These are phyloP conservation scores for Lethocerus indicus DNA, from an alignment of 1,140 invertebrate species.

Conservation along the genomic window DNA sequence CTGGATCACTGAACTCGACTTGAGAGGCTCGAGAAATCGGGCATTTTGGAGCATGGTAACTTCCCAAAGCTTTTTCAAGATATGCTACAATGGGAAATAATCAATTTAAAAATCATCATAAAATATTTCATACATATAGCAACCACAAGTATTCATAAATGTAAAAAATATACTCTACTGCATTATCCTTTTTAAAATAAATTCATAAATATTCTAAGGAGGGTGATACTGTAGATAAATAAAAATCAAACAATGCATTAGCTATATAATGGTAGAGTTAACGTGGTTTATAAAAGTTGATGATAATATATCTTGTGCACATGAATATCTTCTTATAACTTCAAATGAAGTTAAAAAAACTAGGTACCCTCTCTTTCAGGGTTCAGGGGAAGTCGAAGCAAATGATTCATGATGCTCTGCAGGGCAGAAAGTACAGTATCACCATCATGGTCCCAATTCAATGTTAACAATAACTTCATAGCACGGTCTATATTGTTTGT, in stretches of 20 bases:
- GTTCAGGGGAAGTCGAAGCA: slow-evolving; percentile 44
- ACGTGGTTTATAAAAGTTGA: neutral
- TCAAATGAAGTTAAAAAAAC: no score
- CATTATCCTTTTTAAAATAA: no score
- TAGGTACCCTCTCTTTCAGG: slow-evolving; percentile 37
- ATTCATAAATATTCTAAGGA: no score
- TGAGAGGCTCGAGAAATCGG: slow-evolving; percentile 46
- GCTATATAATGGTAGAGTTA: no score
- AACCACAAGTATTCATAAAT: no score
- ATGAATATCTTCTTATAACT: no score
- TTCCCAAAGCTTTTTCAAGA: slow-evolving; percentile 50
- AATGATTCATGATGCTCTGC: slow-evolving; percentile 50
- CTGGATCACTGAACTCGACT: slow-evolving; percentile 50
- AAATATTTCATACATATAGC: no score
- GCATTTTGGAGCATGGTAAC: slow-evolving; percentile 44
- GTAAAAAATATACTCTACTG: no score
- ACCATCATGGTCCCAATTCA: slow-evolving; percentile 57
- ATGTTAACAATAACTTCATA: slow-evolving; percentile 41
- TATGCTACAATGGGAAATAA: slow-evolving; percentile 25
- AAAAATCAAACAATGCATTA: no score
- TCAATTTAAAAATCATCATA: neutral
- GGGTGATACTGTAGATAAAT: no score
- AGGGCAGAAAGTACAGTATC: slow-evolving; percentile 44
- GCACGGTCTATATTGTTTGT: slow-evolving; percentile 45
- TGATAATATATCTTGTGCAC: neutral